phyloP scores from a whole-genome alignment of 2,797 vertebrate genomes.

The Lagorchestes hirsutus region DNA sequence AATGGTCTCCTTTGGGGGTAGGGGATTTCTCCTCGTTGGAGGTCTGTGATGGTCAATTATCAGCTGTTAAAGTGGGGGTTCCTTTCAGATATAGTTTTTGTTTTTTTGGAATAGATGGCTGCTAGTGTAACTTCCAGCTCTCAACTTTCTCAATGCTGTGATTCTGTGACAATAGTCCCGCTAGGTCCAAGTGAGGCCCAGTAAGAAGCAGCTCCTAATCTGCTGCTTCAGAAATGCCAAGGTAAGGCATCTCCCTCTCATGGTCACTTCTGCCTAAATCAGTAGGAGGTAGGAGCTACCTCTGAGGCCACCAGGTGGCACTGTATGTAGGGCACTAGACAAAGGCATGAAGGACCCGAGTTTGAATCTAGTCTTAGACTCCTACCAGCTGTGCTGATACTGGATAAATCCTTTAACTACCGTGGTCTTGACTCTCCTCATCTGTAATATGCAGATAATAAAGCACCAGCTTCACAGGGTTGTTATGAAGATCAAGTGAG shows the following conservation, averaged over 20 bases:
- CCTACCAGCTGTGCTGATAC: neutral
- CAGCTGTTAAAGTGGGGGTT: neutral
- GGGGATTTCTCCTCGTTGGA: neutral
- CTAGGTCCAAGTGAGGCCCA: neutral
- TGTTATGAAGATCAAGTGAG: neutral
- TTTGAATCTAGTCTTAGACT: neutral
- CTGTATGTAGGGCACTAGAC: neutral
- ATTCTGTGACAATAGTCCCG: neutral
- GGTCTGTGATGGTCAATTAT: neutral
- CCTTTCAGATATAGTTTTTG: neutral
- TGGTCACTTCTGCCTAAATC: neutral
- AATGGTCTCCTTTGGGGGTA: neutral
- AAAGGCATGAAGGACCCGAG: neutral
- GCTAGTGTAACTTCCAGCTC: neutral
- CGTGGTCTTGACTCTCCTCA: neutral
- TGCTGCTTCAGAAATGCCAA: neutral
- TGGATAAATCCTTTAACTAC: neutral
- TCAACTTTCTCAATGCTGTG: neutral
- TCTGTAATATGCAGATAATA: neutral
- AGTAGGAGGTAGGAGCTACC: neutral
- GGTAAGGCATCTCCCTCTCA: neutral
- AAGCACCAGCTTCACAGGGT: neutral
- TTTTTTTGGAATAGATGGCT: neutral
- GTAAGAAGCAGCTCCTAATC: neutral
- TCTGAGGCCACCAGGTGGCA: neutral